A percentile compares a stretch with the other conserved stretches of the same genome.
These are phyloP conservation scores for Sander vitreus DNA, from an alignment of 2,113 vertebrate genomes.

Conservation along the genomic window DNA sequence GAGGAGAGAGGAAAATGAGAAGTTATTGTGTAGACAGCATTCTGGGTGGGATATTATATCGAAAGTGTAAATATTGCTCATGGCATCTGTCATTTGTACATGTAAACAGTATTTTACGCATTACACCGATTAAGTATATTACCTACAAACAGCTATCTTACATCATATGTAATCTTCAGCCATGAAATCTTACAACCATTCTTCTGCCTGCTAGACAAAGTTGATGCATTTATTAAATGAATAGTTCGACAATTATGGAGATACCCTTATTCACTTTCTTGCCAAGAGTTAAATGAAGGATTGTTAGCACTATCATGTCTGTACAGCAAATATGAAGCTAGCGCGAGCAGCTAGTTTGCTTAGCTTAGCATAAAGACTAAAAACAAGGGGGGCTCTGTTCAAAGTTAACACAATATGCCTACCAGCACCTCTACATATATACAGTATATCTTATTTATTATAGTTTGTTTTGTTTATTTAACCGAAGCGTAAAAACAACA, in stretches of 20 bases:
- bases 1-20: constrained; percentile 56
- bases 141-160: neutral
- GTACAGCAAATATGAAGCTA: neutral
- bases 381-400: neutral
- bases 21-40: constrained; percentile 60
- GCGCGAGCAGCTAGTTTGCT: neutral
- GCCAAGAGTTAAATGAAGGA: neutral
- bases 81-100: constrained; percentile 39
- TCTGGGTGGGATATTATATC: constrained; percentile 55
- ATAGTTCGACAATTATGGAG: neutral
- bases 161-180: neutral
- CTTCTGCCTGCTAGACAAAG: neutral
- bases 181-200: neutral
- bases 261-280: neutral
- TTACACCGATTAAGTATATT: neutral
- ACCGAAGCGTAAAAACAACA: neutral
- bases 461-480: neutral
- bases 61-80: constrained; percentile 51
- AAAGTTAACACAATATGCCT: neutral
- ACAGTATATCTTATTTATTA: neutral
- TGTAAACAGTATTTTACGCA: neutral
- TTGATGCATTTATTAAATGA: neutral
- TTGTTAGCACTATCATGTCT: no score
- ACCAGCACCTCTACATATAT: neutral
- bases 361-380: neutral